A percentile compares a stretch with the other conserved stretches of the same genome.
Evolutionary conservation across 2,113 vertebrate genomes (phyloP).

Genomic region (Saccopteryx bilineata): DNA sequence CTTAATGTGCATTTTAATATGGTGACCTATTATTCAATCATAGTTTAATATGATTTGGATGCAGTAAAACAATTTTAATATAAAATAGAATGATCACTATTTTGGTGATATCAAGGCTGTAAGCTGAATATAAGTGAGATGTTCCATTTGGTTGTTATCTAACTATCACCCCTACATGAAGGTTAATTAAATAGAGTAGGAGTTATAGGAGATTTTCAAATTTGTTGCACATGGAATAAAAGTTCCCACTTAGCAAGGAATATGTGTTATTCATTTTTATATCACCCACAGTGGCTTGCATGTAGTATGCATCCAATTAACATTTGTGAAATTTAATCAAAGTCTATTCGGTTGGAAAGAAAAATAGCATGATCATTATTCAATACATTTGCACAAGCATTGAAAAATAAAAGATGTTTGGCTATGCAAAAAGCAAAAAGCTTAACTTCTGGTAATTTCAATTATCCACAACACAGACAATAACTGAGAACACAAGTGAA

Average conservation of each 20-base stretch:
- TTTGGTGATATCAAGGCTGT: constrained; percentile 65
- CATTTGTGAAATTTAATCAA: constrained; percentile 68
- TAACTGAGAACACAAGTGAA: constrained; percentile 19
- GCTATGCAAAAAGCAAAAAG: background rate
- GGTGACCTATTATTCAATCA: constrained; percentile 53
- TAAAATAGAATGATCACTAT: constrained; percentile 51
- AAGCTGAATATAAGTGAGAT: constrained; percentile 59
- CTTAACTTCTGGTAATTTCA: constrained; percentile 59
- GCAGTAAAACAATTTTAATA: constrained; percentile 38
- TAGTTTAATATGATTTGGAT: constrained; percentile 49
- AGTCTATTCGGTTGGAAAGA: constrained; percentile 55
- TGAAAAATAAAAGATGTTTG: background rate
- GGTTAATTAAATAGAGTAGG: constrained; percentile 7
- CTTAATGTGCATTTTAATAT: constrained; percentile 57
- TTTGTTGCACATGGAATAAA: background rate
- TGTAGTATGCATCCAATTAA: constrained; percentile 59
- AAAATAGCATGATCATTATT: constrained; percentile 66
- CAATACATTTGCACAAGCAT: constrained; percentile 28
- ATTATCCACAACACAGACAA: background rate
- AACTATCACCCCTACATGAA: constrained; percentile 35
- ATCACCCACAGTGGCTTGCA: constrained; percentile 45
- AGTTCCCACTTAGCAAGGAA: constrained; percentile 37
- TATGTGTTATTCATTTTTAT: background rate
- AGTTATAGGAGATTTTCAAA: background rate
- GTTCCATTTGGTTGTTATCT: constrained; percentile 49